Evolutionary conservation across 2,113 vertebrate genomes (phyloP).

Genomic region (Crocuta crocuta): DNA sequence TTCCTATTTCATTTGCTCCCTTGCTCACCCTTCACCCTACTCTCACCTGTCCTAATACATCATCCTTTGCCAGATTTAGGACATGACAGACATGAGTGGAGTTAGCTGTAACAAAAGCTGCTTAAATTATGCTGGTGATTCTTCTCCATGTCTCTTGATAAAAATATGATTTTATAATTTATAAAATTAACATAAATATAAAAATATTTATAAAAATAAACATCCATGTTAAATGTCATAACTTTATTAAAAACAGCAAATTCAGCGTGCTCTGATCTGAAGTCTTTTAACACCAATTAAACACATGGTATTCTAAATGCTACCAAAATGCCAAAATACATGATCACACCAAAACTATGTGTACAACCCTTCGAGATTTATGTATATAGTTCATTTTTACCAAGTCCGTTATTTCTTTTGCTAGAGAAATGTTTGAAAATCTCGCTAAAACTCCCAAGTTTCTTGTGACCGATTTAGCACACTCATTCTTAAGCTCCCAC

Average conservation of each 20-base stretch:
- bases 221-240: not conserved
- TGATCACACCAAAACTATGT: not conserved
- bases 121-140: not conserved
- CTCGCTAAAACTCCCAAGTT: conserved; percentile 20
- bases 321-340: not conserved
- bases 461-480: conserved; percentile 48
- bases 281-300: not conserved
- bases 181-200: too few relatives aligned
- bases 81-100: not conserved
- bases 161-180: too few relatives aligned
- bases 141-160: not conserved
- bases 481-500: conserved; percentile 4
- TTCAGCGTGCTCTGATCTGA: not conserved
- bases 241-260: conserved; percentile 18
- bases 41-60: not conserved
- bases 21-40: not conserved
- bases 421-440: conserved; percentile 9
- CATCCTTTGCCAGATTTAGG: not conserved
- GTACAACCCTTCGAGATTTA: not conserved
- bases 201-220: too few relatives aligned
- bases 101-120: not conserved
- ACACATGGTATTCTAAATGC: not conserved
- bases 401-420: conserved; percentile 2
- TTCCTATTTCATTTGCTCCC: not conserved
- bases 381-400: conserved; percentile 31